Percentiles rank a stretch among this genome's conserved stretches.
Conservation (phyloP, 2,797 vertebrate genomes). For the Pteropus rufus region DNA sequence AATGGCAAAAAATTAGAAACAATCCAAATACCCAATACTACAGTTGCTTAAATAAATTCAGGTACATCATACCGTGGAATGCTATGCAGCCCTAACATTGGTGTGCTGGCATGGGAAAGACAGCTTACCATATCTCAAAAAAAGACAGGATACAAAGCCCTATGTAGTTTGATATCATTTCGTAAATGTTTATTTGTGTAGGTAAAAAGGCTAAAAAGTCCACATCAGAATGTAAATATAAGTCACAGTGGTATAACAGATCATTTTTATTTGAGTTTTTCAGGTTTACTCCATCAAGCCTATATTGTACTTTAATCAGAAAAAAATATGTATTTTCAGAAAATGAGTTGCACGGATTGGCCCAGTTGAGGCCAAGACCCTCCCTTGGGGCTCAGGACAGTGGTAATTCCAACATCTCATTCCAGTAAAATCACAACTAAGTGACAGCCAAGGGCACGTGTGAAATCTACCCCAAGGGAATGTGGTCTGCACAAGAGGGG, state of each 20-base stretch:
- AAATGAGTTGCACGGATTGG: neutral
- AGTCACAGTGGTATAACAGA: neutral
- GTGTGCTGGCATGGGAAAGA: neutral
- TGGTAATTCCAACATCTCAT: neutral
- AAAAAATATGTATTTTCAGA: neutral
- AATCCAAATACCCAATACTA: neutral
- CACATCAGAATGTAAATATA: neutral
- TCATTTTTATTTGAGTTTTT: neutral
- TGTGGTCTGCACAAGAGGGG: neutral
- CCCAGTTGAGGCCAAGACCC: neutral
- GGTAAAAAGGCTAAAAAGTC: neutral
- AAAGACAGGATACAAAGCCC: neutral
- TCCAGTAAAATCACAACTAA: neutral
- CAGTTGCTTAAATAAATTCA: neutral
- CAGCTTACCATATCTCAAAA: neutral
- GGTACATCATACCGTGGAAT: neutral
- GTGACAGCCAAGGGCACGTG: constrained; percentile 30
- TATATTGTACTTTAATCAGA: neutral
- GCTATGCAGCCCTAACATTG: neutral
- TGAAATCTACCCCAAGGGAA: neutral
- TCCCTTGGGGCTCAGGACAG: neutral
- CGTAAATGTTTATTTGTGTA: neutral
- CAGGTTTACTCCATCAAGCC: neutral
- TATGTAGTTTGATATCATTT: neutral
- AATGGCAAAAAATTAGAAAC: neutral